Evolutionary conservation across 2,888 invertebrate genomes (phyloP).

Genomic region (Eurytoma adleriae): DNA sequence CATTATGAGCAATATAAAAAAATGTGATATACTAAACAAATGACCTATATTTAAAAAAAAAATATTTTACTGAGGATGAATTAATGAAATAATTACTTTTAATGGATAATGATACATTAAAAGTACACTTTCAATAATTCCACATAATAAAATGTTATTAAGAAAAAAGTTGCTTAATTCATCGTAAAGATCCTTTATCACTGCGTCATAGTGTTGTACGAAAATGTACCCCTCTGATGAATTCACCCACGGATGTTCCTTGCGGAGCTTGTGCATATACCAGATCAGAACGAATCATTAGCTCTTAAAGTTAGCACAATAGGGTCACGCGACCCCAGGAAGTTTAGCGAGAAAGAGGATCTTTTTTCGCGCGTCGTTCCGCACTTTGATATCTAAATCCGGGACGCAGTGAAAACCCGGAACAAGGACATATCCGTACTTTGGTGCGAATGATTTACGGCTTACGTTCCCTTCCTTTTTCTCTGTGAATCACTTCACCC

Average conservation of each 20-base stretch:
- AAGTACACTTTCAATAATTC: no score
- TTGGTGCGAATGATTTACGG: slow-evolving; percentile 68
- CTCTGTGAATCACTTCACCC: slow-evolving; percentile 21
- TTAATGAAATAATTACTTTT: no score
- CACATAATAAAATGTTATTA: not conserved
- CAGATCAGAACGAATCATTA: slow-evolving; percentile 75
- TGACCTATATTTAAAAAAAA: no score
- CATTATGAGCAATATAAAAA: no score
- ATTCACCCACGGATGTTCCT: not conserved
- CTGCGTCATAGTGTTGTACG: no score
- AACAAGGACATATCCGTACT: slow-evolving; percentile 66
- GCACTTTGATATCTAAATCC: slow-evolving; percentile 70
- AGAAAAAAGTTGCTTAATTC: no score
- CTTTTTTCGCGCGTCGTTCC: slow-evolving; percentile 58
- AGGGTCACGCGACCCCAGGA: slow-evolving; percentile 70
- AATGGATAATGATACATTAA: no score
- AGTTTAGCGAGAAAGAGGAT: slow-evolving; percentile 70
- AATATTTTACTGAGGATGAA: no score
- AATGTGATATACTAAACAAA: no score
- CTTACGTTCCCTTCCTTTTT: slow-evolving; percentile 60
- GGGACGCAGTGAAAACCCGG: slow-evolving; percentile 60
- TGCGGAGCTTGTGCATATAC: slow-evolving; percentile 56
- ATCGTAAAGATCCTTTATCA: no score
- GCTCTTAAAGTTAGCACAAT: slow-evolving; percentile 67
- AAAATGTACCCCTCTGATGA: not conserved